phyloP scores from a whole-genome alignment of 2,888 invertebrate species.

The Ormyrus rosae region DNA sequence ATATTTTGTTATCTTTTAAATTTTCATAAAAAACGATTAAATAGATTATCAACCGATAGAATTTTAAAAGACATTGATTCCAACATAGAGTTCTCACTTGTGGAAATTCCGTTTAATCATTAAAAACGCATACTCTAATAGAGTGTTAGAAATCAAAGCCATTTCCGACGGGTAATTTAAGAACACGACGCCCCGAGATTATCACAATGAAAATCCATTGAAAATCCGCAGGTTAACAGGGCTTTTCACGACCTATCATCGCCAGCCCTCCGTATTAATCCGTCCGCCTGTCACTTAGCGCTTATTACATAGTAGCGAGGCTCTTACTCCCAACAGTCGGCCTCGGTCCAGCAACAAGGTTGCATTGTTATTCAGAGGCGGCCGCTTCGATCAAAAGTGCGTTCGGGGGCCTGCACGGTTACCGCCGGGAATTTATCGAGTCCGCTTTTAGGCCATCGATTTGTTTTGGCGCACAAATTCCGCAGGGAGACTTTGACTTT shows the following conservation, averaged over 20 bases:
- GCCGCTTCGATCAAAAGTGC: background rate
- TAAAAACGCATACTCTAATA: too few relatives aligned
- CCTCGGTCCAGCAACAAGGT: background rate
- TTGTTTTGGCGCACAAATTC: slow-evolving; percentile 9
- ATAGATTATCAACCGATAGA: too few relatives aligned
- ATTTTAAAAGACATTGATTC: too few relatives aligned
- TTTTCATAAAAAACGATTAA: too few relatives aligned
- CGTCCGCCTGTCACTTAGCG: slow-evolving; percentile 24
- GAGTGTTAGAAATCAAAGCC: too few relatives aligned
- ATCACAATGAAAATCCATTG: too few relatives aligned
- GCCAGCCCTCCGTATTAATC: slow-evolving; percentile 16
- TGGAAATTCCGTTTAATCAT: too few relatives aligned
- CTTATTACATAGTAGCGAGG: slow-evolving; percentile 5
- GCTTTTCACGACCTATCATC: background rate
- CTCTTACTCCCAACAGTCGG: background rate
- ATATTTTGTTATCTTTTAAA: too few relatives aligned
- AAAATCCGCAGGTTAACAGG: background rate
- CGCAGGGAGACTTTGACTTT: slow-evolving; percentile 8
- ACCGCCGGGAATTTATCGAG: slow-evolving; percentile 8
- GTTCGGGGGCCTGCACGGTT: background rate
- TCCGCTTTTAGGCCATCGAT: slow-evolving; percentile 4
- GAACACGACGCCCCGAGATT: too few relatives aligned
- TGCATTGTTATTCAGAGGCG: slow-evolving; percentile 48
- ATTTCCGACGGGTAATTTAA: too few relatives aligned
- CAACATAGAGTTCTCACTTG: too few relatives aligned